phyloP scores from a whole-genome alignment of 2,888 invertebrate genomes.

The Sturmia bella region DNA sequence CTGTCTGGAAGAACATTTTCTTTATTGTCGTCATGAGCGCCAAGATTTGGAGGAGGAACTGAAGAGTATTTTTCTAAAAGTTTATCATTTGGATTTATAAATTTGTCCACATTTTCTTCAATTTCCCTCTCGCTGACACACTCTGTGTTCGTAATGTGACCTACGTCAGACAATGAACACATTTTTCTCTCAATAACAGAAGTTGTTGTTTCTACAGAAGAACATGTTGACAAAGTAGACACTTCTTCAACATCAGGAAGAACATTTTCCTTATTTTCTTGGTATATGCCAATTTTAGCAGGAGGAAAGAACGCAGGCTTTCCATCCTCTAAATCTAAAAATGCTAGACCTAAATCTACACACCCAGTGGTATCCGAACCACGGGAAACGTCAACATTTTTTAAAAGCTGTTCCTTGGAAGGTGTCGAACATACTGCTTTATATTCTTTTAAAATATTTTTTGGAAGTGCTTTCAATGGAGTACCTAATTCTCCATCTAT shows the following conservation, averaged over 20 bases:
- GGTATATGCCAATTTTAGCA: neutral
- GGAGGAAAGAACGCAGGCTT: slow-evolving; percentile 44
- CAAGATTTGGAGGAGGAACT: slow-evolving; percentile 12
- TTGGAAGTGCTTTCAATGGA: slow-evolving; percentile 74
- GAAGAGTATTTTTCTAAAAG: neutral
- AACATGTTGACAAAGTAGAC: slow-evolving; percentile 70
- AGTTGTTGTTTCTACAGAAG: slow-evolving; percentile 71
- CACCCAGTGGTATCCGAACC: slow-evolving; percentile 69
- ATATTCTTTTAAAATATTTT: slow-evolving; percentile 75
- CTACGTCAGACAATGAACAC: slow-evolving; percentile 56
- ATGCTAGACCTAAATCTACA: slow-evolving; percentile 65
- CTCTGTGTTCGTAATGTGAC: slow-evolving; percentile 64
- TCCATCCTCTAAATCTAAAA: slow-evolving; percentile 67
- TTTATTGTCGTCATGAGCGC: slow-evolving; percentile 71
- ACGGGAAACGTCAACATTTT: slow-evolving; percentile 71
- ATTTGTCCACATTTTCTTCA: neutral
- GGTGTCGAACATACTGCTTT: slow-evolving; percentile 78
- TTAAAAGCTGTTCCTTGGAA: slow-evolving; percentile 73
- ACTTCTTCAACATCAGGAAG: slow-evolving; percentile 71
- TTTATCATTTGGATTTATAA: neutral
- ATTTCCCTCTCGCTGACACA: slow-evolving; percentile 16
- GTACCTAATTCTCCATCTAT: slow-evolving; percentile 42
- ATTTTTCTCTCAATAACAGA: slow-evolving; percentile 74
- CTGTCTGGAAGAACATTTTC: slow-evolving; percentile 74
- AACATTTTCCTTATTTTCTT: slow-evolving; percentile 76